Base-by-base conservation (phyloP, 2,113 vertebrate species). In the Ancistrus triradiatus region DNA sequence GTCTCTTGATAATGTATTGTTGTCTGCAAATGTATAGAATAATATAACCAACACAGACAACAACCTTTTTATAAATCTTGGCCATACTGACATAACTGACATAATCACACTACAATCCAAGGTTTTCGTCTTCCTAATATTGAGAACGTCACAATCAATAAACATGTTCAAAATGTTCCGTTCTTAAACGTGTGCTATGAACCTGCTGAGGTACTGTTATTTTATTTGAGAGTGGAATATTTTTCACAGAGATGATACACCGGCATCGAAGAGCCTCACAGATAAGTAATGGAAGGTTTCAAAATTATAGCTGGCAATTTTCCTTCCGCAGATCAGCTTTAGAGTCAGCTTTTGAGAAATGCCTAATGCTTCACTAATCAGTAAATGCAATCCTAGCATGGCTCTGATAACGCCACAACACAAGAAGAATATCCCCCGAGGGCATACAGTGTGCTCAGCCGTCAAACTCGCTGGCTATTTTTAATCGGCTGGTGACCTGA, bases 401-500 rank as follows among this genome's bases (percentile, higher is more conserved):
- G 31, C 59, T 68, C 55, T 59, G 65, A 63, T 68, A 63, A 21
- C 25, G 27, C 48, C 60, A 56, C 57, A 40, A 59, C 66, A 60
- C 62, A 31, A 59, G 61, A 68, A 35, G 17, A 24, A 53, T 10
- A 14, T 58, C 27, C 49, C 50, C 66, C 33, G 15, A 50, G 64
- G 53, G 44, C 53, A 42, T 21, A 40, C 10, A 17, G 50, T 25
- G 35, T 31, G 27, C 59, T 65, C 35, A 15, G 60, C 68, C 44
- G 47, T 56, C 62, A 48, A 69, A 65, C 35, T 40, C 35, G 7
- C 4, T 27, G 43, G 46, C 65, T 59, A 64, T 60, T 55, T 66
- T 65, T 46, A 69, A 74, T 66, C 66, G 53, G 22, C 37, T 65
- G 71, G 42, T 66, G 66, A 69, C 61, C 66, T 43, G 28, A 72